phyloP scores from a whole-genome alignment of 1,140 invertebrate species.

The Drosophila malerkotliana region DNA sequence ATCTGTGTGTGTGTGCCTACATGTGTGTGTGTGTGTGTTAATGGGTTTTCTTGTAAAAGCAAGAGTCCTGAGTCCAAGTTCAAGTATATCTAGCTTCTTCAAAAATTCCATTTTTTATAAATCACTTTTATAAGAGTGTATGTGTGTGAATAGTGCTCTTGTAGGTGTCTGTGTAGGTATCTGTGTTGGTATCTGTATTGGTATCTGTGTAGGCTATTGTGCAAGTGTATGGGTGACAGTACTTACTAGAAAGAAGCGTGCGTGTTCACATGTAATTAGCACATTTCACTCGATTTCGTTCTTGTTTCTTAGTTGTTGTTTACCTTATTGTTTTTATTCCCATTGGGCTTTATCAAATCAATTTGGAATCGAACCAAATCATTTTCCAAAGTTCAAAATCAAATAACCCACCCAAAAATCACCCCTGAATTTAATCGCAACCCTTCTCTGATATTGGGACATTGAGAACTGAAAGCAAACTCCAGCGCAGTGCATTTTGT shows the following conservation, averaged over 20 bases:
- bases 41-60: conserved; percentile 27
- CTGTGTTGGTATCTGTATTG: conserved; percentile 7
- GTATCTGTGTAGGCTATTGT: neutral
- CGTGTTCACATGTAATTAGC: conserved; percentile 58
- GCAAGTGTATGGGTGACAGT: conserved; percentile 31
- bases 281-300: conserved; percentile 53
- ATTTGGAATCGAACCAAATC: conserved; percentile 35
- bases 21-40: conserved; percentile 33
- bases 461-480: conserved; percentile 1
- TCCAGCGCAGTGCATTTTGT: neutral
- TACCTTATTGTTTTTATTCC: conserved; percentile 19
- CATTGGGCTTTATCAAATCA: conserved; percentile 21
- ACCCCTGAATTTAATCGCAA: neutral
- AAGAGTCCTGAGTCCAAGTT: conserved; percentile 34
- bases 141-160: neutral
- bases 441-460: neutral
- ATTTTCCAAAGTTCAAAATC: conserved; percentile 22
- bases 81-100: conserved; percentile 26
- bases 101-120: conserved; percentile 8
- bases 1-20: conserved; percentile 22
- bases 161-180: conserved; percentile 5
- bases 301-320: conserved; percentile 38
- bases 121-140: neutral
- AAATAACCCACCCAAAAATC: conserved; percentile 1
- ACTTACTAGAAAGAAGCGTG: conserved; percentile 61